Evolutionary conservation across 2,888 invertebrate genomes (phyloP).

Genomic region (Notocelia uddmanniana): DNA sequence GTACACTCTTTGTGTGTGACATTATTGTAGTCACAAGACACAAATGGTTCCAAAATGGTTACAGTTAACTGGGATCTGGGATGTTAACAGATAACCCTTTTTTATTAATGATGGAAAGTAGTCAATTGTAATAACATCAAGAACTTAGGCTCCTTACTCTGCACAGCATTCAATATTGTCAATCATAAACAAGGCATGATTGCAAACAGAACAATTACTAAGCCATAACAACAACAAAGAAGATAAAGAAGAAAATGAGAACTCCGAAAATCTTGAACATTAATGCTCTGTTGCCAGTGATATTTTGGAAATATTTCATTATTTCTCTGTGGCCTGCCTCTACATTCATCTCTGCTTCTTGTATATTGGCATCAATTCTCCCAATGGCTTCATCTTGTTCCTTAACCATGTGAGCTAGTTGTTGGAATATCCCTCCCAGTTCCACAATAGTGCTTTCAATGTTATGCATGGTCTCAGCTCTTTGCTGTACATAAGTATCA

Average conservation of each 20-base stretch:
- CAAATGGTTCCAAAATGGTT: no score
- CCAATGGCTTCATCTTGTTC: constrained; percentile 99
- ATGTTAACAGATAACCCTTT: background rate
- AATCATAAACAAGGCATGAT: constrained; percentile 6
- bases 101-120: no score
- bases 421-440: constrained; percentile 99
- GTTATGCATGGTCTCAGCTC: constrained; percentile 99
- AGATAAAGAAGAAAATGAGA: constrained; percentile 99
- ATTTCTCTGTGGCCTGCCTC: constrained; percentile 99
- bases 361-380: constrained; percentile 98
- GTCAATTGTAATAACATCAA: no score
- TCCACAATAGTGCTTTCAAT: constrained; percentile 99
- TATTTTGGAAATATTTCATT: constrained; percentile 98
- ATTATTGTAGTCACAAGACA: no score
- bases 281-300: constrained; percentile 98
- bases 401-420: constrained; percentile 98
- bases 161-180: background rate
- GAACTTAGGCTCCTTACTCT: no score
- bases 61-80: background rate
- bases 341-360: constrained; percentile 97
- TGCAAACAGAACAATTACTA: constrained; percentile 62
- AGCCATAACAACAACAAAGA: constrained; percentile 99
- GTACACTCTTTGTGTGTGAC: no score
- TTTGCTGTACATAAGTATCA: constrained; percentile 95
- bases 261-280: constrained; percentile 99